Percentiles rank a stretch among this genome's conserved stretches.
These are phyloP conservation scores for human DNA, from an alignment of 2,113 vertebrate genomes.

Conservation along the genomic window DNA sequence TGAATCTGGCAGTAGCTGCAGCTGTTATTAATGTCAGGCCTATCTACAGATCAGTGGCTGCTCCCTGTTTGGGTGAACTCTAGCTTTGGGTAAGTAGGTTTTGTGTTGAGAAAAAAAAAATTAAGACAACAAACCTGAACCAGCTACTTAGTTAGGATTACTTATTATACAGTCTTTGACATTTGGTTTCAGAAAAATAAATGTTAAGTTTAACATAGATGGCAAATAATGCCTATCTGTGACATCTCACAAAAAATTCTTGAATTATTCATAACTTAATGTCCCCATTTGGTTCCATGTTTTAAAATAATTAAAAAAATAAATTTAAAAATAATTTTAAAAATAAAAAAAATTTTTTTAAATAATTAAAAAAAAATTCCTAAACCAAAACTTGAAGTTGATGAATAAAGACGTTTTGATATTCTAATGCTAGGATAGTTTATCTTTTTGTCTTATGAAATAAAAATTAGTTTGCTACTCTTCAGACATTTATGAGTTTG, in stretches of 20 bases:
- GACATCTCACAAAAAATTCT: background rate
- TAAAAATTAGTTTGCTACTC: constrained; percentile 33
- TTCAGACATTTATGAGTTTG: constrained; percentile 4
- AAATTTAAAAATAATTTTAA: too few species aligned
- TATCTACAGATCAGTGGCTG: background rate
- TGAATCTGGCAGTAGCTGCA: constrained; percentile 13
- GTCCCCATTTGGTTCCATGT: background rate
- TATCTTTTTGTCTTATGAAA: constrained; percentile 25
- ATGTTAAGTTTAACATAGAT: constrained; percentile 43
- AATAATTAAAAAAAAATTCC: background rate
- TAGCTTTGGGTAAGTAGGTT: background rate
- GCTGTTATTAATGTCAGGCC: background rate
- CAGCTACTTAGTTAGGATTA: constrained; percentile 2
- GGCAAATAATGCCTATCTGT: constrained; percentile 43
- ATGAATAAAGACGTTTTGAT: constrained; percentile 23
- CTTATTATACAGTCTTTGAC: constrained; percentile 29
- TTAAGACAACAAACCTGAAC: background rate
- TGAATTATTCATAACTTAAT: constrained; percentile 42
- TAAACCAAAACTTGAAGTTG: constrained; percentile 38
- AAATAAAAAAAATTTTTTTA: background rate
- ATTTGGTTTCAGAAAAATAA: constrained; percentile 56
- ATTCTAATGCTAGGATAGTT: constrained; percentile 6
- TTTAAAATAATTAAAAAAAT: constrained; percentile 5
- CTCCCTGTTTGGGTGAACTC: background rate
- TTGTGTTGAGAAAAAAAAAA: background rate